phyloP scores from a whole-genome alignment of 1,140 invertebrate genomes.

The Harpegnathos saltator region DNA sequence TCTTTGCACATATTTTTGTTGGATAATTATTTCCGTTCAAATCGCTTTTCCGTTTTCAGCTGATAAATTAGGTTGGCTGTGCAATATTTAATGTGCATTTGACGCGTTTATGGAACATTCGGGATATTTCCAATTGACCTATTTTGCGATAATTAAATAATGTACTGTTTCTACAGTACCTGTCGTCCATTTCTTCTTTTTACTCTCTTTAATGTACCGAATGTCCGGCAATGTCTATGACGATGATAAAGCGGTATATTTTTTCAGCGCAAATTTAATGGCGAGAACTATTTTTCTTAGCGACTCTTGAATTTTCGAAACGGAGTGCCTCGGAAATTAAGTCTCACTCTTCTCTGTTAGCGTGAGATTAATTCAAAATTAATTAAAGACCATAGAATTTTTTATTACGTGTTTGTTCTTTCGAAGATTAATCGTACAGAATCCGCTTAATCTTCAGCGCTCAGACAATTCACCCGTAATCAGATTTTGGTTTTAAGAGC shows the following conservation, averaged over 20 bases:
- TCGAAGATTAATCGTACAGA: too few relatives aligned
- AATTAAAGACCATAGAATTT: background rate
- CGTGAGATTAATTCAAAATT: background rate
- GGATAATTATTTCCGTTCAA: conserved; percentile 6
- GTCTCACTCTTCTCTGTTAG: background rate
- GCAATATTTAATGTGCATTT: background rate
- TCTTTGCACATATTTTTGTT: background rate
- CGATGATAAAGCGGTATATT: background rate
- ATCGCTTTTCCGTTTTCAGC: background rate
- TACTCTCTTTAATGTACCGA: background rate
- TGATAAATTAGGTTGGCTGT: background rate
- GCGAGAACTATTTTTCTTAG: background rate
- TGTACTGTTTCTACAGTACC: background rate
- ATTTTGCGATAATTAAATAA: background rate
- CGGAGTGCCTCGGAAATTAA: background rate
- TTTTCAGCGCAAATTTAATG: background rate
- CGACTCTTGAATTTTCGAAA: background rate
- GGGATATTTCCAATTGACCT: background rate
- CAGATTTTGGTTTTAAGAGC: background rate
- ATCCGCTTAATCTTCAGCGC: background rate
- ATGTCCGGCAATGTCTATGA: background rate
- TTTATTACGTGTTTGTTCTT: background rate
- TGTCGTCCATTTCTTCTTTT: background rate
- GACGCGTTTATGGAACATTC: background rate
- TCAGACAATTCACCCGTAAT: background rate